These are phyloP conservation scores for Squalus acanthias DNA, from an alignment of 2,797 vertebrate species.

Conservation along the genomic window DNA sequence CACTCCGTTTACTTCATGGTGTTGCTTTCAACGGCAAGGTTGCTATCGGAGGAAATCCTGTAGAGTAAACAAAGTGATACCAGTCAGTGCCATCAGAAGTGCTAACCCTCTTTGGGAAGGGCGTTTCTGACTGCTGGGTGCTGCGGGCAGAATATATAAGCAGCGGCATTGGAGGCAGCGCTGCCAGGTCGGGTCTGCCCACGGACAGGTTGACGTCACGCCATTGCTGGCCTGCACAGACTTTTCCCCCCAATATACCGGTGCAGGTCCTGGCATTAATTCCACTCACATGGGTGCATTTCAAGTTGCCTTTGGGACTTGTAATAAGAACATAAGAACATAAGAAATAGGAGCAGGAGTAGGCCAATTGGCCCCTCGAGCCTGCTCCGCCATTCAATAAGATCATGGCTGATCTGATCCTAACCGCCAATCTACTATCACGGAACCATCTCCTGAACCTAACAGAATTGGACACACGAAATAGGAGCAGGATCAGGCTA, in stretches of 20 bases:
- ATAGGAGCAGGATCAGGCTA: no score
- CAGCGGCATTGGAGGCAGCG: background rate
- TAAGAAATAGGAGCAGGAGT: no score
- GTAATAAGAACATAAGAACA: no score
- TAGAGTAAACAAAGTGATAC: background rate
- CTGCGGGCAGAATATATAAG: background rate
- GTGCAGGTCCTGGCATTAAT: background rate
- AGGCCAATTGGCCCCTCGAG: no score
- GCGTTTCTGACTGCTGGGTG: background rate
- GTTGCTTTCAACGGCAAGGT: background rate
- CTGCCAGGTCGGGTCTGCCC: background rate
- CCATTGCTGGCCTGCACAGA: background rate
- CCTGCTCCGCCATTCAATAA: no score
- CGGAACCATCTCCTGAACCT: no score
- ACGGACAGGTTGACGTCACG: background rate
- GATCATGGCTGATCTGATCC: no score
- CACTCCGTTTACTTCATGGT: background rate
- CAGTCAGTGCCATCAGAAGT: background rate
- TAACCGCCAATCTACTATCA: no score
- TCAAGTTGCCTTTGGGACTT: background rate
- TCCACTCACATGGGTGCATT: background rate
- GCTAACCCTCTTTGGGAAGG: background rate
- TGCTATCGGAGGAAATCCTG: background rate
- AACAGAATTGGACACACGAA: no score
- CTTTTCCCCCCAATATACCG: no score